These are phyloP conservation scores for Sylvicola cinctus DNA, from an alignment of 2,888 invertebrate genomes.

Conservation along the genomic window DNA sequence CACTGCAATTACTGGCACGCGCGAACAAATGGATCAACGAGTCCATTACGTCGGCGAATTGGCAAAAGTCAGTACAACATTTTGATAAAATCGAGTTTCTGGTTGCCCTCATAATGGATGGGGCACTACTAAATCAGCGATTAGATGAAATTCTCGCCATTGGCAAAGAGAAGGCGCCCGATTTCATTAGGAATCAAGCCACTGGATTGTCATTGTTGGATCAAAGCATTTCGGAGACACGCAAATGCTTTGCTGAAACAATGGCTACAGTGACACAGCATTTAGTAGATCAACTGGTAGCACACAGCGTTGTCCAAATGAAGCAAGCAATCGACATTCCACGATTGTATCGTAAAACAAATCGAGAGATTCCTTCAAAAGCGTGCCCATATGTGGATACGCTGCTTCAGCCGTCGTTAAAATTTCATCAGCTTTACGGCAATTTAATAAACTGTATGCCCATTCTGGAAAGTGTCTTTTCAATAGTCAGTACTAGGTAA, in stretches of 20 bases:
- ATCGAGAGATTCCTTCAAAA: constrained; percentile 64
- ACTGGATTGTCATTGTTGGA: neutral
- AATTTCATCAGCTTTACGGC: constrained; percentile 32
- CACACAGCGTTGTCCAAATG: constrained; percentile 34
- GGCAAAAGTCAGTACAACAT: constrained; percentile 5
- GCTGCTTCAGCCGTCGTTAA: constrained; percentile 27
- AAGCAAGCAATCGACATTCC: constrained; percentile 86
- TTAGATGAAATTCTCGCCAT: neutral
- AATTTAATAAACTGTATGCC: constrained; percentile 9
- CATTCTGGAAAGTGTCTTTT: constrained; percentile 24
- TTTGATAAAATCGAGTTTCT: constrained; percentile 2
- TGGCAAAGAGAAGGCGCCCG: constrained; percentile 1
- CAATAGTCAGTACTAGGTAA: constrained; percentile 29
- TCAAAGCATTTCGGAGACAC: constrained; percentile 1
- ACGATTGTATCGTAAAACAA: constrained; percentile 76
- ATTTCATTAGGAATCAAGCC: neutral
- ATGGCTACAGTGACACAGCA: constrained; percentile 2
- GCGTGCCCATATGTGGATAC: constrained; percentile 60
- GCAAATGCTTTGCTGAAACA: constrained; percentile 6
- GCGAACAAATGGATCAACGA: constrained; percentile 50
- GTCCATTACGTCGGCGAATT: constrained; percentile 9
- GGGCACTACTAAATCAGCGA: neutral
- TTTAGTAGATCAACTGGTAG: constrained; percentile 22
- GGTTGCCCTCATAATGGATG: constrained; percentile 1
- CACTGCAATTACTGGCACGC: constrained; percentile 61